Base-by-base conservation (phyloP, 2,797 vertebrate genomes). In the Lycodopsis pacificus region DNA sequence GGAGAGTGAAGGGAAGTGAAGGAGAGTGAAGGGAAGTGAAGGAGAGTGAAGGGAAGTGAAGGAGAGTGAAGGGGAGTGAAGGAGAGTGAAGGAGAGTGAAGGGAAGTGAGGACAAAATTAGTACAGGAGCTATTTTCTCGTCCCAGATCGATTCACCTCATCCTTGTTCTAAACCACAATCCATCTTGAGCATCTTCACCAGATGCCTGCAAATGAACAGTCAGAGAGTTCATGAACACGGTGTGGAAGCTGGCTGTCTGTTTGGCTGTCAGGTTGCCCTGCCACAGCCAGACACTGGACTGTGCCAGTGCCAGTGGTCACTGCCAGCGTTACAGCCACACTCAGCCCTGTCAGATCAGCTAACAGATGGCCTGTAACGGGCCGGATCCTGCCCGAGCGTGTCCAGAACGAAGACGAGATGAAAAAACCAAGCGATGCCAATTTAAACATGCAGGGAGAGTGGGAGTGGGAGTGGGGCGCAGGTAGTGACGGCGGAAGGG, bases 321-420 rank as follows among this genome's bases (percentile, higher is more conserved):
- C 40, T 82, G 87, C 88, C 87, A 91, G 84, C 84, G 81, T 76
- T 83, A 71, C 65, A 73, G 71, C 79, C 83, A 75, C 38, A 71
- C 59, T 80, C 77, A 67, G 84, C 67, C 56, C 83, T 79, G 83
- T 92, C 90, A 91, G 84, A 90, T 86, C 83, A 22, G 72, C 78
- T 86, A 90, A 90, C 91, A 93, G 89, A 93, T 92, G 91, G 92
- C 84, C 79, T 90, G 86, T 86, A 79, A 84, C 42, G 49, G 85
- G 75, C 66, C 76, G 82, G 76, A 85, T 88, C 76, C 77, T 13
- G 36, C 65, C 62, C 44, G 69, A 70, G 62, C 3, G 49, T 67
- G 38, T 81, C 77, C 71, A 58, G 59, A 81, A 82, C 25, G 4
- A 27, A 69, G 77, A 83, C 36, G 27, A 72, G 91, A 80, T 65